A percentile compares a stretch with the other conserved stretches of the same genome.
These are phyloP conservation scores for Noctilio leporinus DNA, from an alignment of 2,113 vertebrate species.

Conservation along the genomic window DNA sequence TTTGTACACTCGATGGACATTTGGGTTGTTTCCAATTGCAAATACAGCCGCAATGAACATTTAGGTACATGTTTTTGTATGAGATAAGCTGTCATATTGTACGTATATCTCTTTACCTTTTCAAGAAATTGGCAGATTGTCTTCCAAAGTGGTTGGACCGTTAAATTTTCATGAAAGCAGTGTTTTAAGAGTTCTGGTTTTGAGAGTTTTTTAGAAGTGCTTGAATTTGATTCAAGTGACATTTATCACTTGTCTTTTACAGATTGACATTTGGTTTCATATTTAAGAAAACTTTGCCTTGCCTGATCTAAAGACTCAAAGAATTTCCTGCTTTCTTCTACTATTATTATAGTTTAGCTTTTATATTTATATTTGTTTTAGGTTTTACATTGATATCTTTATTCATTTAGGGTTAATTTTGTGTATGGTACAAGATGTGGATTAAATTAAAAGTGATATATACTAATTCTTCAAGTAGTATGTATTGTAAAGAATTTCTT, in stretches of 20 bases:
- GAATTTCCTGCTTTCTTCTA: not conserved
- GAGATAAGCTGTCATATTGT: not conserved
- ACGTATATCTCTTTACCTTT: not conserved
- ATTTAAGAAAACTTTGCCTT: not conserved
- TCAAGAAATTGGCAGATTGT: not conserved
- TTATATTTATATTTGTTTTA: not conserved
- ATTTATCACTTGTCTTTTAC: not conserved
- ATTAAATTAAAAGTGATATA: not conserved
- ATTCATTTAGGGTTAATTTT: not conserved
- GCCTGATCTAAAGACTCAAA: not conserved
- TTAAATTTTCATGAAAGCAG: not conserved
- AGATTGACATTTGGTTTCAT: not conserved
- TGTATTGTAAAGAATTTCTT: not conserved
- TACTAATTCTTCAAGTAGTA: not conserved
- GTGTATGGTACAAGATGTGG: not conserved
- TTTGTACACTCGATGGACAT: not conserved
- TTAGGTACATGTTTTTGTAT: not conserved
- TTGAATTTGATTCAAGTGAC: not conserved
- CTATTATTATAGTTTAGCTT: not conserved
- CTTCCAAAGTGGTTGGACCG: not conserved
- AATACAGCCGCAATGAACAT: not conserved
- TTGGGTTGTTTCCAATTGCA: not conserved
- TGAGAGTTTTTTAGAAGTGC: not conserved
- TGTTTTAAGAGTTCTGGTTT: not conserved
- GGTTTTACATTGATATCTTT: not conserved